Percentiles rank a stretch among this genome's conserved stretches.
These are phyloP conservation scores for Bufotes viridis DNA, from an alignment of 2,797 vertebrate genomes.

Conservation along the genomic window DNA sequence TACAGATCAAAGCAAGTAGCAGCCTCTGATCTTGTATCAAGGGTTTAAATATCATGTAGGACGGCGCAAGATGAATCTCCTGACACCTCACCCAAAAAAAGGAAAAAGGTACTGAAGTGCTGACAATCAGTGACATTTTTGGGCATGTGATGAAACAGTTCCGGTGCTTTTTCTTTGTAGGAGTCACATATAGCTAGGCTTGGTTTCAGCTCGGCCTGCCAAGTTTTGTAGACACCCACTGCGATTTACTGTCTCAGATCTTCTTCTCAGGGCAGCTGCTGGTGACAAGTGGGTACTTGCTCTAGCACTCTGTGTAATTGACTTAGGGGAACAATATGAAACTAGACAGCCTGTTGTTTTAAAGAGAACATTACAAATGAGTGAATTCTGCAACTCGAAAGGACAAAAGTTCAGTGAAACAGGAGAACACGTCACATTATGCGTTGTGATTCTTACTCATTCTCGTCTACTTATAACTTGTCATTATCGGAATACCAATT, in stretches of 20 bases:
- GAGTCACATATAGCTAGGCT: slow-evolving; percentile 56
- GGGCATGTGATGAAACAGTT: slow-evolving; percentile 62
- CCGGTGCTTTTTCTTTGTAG: slow-evolving; percentile 55
- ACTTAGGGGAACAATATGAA: slow-evolving; percentile 42
- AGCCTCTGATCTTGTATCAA: slow-evolving; percentile 24
- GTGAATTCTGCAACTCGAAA: slow-evolving; percentile 21
- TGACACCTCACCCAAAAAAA: neutral
- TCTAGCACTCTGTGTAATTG: slow-evolving; percentile 50
- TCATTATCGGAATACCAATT: neutral
- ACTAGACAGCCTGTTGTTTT: slow-evolving; percentile 56
- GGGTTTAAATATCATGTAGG: neutral
- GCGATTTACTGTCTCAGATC: slow-evolving; percentile 57
- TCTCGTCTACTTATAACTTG: neutral
- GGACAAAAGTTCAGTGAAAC: slow-evolving; percentile 46
- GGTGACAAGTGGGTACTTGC: slow-evolving; percentile 70
- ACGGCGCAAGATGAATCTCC: neutral
- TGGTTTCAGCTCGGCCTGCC: slow-evolving; percentile 72
- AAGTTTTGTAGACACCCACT: slow-evolving; percentile 76
- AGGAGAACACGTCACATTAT: neutral
- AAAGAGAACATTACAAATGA: slow-evolving; percentile 45
- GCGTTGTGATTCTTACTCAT: slow-evolving; percentile 1
- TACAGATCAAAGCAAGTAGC: slow-evolving; percentile 21
- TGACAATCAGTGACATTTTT: slow-evolving; percentile 1
- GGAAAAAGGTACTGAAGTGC: neutral
- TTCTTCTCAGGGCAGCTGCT: slow-evolving; percentile 67